Evolutionary conservation across 1,140 invertebrate genomes (phyloP).

Genomic region (Phocides pigmalion): DNA sequence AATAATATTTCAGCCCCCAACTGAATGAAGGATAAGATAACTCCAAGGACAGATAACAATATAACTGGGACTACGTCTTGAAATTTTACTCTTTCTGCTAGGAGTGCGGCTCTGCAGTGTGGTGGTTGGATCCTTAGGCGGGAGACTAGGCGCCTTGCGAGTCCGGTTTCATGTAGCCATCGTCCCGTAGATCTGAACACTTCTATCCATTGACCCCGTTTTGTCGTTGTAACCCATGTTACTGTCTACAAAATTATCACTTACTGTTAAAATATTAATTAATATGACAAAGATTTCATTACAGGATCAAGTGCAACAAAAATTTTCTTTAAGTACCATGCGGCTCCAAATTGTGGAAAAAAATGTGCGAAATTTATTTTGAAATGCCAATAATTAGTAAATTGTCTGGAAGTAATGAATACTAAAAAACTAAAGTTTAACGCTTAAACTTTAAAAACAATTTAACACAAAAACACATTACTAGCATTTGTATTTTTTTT

Average conservation of each 20-base stretch:
- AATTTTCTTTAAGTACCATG: too few species aligned
- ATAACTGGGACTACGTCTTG: slow-evolving; percentile 56
- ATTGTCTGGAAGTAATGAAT: too few species aligned
- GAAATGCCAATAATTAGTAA: too few species aligned
- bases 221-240: slow-evolving; percentile 56
- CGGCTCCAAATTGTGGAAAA: too few species aligned
- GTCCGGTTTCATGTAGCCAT: slow-evolving; percentile 61
- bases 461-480: too few species aligned
- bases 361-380: too few species aligned
- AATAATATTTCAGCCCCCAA: slow-evolving; percentile 52
- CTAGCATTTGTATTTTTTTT: too few species aligned
- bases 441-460: too few species aligned
- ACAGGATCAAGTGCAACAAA: too few species aligned
- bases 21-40: slow-evolving; percentile 47
- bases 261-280: not conserved
- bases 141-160: slow-evolving; percentile 49
- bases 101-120: slow-evolving; percentile 56
- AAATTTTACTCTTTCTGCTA: slow-evolving; percentile 69
- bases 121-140: slow-evolving; percentile 54
- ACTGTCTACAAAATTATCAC: slow-evolving; percentile 43
- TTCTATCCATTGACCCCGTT: slow-evolving; percentile 56
- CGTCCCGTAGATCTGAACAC: slow-evolving; percentile 46
- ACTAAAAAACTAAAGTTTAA: too few species aligned
- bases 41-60: slow-evolving; percentile 41
- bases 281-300: too few species aligned